Evolutionary conservation across 2,113 vertebrate genomes (phyloP), one percentile per base, ranked within the genome.

Genomic region (Cercopithecus mona): DNA sequence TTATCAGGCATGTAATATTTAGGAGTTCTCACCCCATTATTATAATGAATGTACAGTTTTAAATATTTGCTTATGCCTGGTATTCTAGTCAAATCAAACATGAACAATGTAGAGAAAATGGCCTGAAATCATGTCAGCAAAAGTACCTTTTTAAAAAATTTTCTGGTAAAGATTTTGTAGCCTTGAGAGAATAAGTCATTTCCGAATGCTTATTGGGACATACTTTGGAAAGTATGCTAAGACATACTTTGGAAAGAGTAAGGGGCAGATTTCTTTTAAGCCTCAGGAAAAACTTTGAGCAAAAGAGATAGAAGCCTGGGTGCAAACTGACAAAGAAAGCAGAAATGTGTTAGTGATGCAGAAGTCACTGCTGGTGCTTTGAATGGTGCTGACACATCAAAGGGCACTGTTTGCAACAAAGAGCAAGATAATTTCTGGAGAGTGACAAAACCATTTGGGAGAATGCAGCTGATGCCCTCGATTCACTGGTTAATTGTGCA

Each of bases 381-480:
- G 91, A 45, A 45, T 43, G 50, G 30, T 18, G 93, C 96, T 97
- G 93, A 97, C 93, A 80, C 85, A 80, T 52, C 94, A 88, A 70
- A 95, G 84, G 48, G 64, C 30, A 40, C 27, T 10, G 57, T 66
- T 27, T 5, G 72, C 96, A 45, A 78, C 90, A 88, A 81, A 95
- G 59, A 73, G 89, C 79, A 76, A 86, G 94, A 79, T 78, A 32
- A 13, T 89, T 55, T 84, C 79, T 94, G 73, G 35, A 88, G 14
- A 89, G 52, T 9, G 66, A 96, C 86, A 78, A 89, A 88, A 50
- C 11, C 93, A 35, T 32, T 92, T 22, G 32, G 82, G 57, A 73
- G 72, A 90, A 57, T 23, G 38, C 76, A 18, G 79, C 83, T 32
- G 92, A 95, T 96, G 83, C 27, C 66, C 32, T 94, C 50, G 72